phyloP scores from a whole-genome alignment of 2,113 vertebrate species.

The Nyctibius bracteatus region DNA sequence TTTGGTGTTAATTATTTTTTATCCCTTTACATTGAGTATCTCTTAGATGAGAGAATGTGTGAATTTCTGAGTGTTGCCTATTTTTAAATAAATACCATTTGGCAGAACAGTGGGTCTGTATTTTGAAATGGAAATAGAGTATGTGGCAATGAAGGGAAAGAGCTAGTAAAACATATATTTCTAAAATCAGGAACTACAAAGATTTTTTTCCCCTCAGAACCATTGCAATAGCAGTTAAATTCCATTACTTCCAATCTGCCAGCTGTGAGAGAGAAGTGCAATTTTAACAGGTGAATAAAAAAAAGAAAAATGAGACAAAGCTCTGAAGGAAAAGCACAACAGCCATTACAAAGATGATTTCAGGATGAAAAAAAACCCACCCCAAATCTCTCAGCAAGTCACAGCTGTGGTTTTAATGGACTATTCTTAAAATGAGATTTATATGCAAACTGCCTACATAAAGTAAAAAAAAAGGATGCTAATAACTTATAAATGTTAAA shows the following conservation, averaged over 20 bases:
- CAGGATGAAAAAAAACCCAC: neutral
- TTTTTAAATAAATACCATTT: neutral
- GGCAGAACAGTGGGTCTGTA: neutral
- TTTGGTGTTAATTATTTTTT: neutral
- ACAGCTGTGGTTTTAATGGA: constrained; percentile 52
- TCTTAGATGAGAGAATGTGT: neutral
- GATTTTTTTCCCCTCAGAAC: neutral
- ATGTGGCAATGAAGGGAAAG: neutral
- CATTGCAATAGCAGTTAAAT: constrained; percentile 33
- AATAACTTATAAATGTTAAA: constrained; percentile 5
- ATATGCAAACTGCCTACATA: constrained; percentile 38
- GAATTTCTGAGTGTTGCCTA: neutral
- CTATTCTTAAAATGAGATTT: constrained; percentile 39
- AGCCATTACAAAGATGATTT: constrained; percentile 18
- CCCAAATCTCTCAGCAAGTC: constrained; percentile 24
- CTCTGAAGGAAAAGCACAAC: constrained; percentile 38
- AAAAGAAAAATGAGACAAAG: neutral
- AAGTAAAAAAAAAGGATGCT: neutral
- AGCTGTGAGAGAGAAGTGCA: constrained; percentile 25
- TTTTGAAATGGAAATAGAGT: neutral
- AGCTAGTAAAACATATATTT: neutral
- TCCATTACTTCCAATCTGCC: constrained; percentile 50
- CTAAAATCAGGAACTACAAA: neutral
- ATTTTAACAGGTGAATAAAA: constrained; percentile 50
- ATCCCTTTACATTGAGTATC: neutral